Percentiles rank a stretch among this genome's conserved stretches.
Evolutionary conservation across 1,140 invertebrate genomes (phyloP).

Genomic region (Pollicipes pollicipes): DNA sequence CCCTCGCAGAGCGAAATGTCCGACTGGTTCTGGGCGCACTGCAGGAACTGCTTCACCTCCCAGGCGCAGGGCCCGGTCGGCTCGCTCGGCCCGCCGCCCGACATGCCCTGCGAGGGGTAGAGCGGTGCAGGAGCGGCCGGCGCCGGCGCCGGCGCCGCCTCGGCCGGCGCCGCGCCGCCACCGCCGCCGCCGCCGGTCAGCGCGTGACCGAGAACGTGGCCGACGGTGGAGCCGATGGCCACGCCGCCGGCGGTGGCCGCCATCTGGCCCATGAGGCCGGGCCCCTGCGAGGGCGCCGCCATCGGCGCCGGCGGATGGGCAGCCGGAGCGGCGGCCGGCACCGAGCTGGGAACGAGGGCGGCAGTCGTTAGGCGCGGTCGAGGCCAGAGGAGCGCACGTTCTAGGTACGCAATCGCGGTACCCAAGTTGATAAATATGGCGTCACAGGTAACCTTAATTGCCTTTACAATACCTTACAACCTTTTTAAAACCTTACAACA

Average conservation of each 20-base stretch:
- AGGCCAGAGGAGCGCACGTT: no score
- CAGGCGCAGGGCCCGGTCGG: conserved; percentile 56
- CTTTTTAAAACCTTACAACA: no score
- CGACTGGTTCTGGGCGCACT: conserved; percentile 64
- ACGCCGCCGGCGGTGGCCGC: conserved; percentile 26
- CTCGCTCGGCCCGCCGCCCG: conserved; percentile 27
- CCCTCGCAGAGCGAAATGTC: conserved; percentile 74
- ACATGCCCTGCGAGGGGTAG: conserved; percentile 23
- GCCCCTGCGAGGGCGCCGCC: conserved; percentile 19
- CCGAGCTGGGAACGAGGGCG: not conserved
- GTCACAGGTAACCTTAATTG: no score
- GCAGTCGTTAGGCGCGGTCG: no score
- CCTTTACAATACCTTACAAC: no score
- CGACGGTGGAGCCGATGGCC: conserved; percentile 30
- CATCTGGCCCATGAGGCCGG: conserved; percentile 24
- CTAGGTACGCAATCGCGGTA: no score
- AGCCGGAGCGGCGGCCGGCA: conserved; percentile 10
- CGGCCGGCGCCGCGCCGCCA: conserved; percentile 30
- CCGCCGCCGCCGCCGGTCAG: conserved; percentile 57
- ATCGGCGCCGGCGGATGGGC: conserved; percentile 12
- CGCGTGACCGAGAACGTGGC: conserved; percentile 66
- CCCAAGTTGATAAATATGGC: no score
- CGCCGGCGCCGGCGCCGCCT: conserved; percentile 21
- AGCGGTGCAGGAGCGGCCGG: conserved; percentile 26
- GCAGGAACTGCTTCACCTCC: conserved; percentile 74